Evolutionary conservation across 2,797 vertebrate species (phyloP).

Genomic region (Limnodromus scolopaceus): DNA sequence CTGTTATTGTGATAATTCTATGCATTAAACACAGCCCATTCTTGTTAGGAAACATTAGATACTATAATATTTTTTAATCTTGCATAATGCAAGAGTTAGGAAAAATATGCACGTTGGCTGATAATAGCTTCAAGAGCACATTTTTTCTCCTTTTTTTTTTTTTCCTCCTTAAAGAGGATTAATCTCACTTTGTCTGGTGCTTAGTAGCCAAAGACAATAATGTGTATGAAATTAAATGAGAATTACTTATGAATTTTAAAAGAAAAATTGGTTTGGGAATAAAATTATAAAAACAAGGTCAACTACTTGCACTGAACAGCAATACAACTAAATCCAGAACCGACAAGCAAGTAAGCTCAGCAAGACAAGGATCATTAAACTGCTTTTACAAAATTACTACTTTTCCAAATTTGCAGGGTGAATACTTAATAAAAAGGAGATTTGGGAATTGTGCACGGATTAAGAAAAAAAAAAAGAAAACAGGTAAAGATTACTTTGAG

Average conservation of each 20-base stretch:
- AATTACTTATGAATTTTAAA: slow-evolving; percentile 34
- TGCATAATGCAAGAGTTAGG: neutral
- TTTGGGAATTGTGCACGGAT: neutral
- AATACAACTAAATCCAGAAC: neutral
- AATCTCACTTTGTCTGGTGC: slow-evolving; percentile 28
- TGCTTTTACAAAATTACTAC: neutral
- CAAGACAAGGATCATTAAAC: neutral
- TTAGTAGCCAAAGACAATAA: slow-evolving; percentile 47
- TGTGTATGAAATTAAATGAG: slow-evolving; percentile 22
- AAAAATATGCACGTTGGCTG: neutral
- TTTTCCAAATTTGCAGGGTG: neutral
- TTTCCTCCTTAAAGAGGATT: neutral
- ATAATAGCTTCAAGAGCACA: slow-evolving; percentile 7
- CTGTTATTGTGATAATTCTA: neutral
- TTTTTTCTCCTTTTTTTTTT: neutral
- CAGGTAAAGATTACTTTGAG: neutral
- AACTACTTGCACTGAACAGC: neutral
- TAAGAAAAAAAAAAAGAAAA: neutral
- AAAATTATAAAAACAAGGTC: slow-evolving; percentile 8
- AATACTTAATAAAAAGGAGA: neutral
- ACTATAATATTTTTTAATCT: neutral
- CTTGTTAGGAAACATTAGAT: neutral
- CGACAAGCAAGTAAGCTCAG: neutral
- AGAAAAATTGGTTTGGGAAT: slow-evolving; percentile 13
- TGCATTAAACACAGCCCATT: neutral